These are phyloP conservation scores for Pyrgus malvae DNA, from an alignment of 2,888 invertebrate genomes.

Conservation along the genomic window DNA sequence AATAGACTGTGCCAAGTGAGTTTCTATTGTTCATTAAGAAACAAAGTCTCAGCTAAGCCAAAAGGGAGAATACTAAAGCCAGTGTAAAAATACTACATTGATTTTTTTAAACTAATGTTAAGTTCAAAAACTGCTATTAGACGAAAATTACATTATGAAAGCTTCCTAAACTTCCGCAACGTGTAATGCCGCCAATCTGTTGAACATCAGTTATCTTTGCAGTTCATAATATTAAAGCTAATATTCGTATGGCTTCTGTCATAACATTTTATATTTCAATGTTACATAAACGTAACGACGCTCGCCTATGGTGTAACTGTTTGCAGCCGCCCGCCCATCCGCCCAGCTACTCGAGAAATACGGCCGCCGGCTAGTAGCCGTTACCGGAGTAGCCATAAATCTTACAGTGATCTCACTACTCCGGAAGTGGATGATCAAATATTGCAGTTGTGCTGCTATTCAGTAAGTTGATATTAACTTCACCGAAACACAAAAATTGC, in stretches of 20 bases:
- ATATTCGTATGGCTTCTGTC: neutral
- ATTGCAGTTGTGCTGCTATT: no score
- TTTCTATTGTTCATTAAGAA: neutral
- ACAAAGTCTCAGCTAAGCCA: no score
- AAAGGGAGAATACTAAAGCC: no score
- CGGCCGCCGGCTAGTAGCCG: no score
- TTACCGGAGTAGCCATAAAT: no score
- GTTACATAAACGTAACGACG: conserved; percentile 20
- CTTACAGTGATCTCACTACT: no score
- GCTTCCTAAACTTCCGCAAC: neutral
- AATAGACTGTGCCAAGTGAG: no score
- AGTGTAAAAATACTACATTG: no score
- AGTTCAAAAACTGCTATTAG: neutral
- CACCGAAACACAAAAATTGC: no score
- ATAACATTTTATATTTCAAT: conserved; percentile 14
- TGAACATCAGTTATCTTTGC: neutral
- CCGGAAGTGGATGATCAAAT: no score
- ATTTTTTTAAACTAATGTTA: no score
- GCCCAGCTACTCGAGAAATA: conserved; percentile 52
- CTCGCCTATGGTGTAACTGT: conserved; percentile 15
- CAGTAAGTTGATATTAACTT: no score
- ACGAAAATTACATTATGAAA: neutral
- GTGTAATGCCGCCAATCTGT: neutral
- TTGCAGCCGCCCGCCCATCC: conserved; percentile 12
- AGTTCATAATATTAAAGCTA: neutral